A percentile compares a stretch with the other conserved stretches of the same genome.
phyloP scores from a whole-genome alignment of 2,113 vertebrate species.

The Leucopternis melanops region DNA sequence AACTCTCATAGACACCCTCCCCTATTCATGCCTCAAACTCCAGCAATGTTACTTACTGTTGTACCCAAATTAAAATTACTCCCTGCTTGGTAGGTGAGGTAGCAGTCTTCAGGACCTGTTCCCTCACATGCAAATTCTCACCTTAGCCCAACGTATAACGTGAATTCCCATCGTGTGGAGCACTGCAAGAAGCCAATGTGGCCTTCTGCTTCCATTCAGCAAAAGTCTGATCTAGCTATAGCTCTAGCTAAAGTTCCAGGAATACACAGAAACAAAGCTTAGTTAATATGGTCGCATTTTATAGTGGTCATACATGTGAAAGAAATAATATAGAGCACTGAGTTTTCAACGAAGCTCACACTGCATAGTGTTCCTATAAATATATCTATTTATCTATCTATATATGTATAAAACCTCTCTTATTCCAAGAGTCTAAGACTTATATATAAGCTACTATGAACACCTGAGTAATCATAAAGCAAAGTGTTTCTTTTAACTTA shows the following conservation, averaged over 20 bases:
- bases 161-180: rapidly evolving
- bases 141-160: neutral
- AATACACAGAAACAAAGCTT: too few relatives aligned
- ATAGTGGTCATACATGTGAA: neutral
- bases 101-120: neutral
- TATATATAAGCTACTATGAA: neutral
- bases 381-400: neutral
- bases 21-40: neutral
- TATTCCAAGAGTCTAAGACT: neutral
- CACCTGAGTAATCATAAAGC: neutral
- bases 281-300: neutral
- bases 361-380: neutral
- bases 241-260: too few relatives aligned
- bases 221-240: too few relatives aligned
- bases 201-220: too few relatives aligned
- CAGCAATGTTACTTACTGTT: rapidly evolving
- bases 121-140: neutral
- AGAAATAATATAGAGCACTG: neutral
- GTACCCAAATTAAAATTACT: neutral
- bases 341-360: neutral
- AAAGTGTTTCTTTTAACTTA: neutral
- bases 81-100: neutral
- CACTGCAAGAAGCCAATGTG: rapidly evolving
- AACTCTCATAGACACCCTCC: neutral
- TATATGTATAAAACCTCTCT: neutral